These are phyloP conservation scores for Boulengeromyrus knoepffleri DNA, from an alignment of 2,113 vertebrate species.

Conservation along the genomic window DNA sequence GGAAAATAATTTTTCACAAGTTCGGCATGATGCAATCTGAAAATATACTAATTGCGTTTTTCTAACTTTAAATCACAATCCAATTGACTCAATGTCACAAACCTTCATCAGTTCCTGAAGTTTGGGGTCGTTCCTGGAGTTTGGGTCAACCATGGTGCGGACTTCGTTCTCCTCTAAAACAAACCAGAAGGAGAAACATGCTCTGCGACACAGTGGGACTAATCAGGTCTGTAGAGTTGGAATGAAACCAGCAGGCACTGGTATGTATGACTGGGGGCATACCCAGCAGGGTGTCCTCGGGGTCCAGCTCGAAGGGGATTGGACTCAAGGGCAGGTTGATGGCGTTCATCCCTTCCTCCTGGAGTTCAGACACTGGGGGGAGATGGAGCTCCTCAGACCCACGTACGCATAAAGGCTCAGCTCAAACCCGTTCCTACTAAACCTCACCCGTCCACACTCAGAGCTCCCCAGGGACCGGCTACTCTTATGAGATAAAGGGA, in stretches of 20 bases:
- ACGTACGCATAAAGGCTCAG: neutral
- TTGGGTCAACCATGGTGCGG: slow-evolving; percentile 81
- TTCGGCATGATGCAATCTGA: neutral
- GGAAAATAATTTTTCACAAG: neutral
- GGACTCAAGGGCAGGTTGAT: slow-evolving; percentile 97
- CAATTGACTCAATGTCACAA: neutral
- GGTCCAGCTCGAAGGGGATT: slow-evolving; percentile 91
- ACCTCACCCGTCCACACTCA: neutral
- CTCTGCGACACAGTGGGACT: neutral
- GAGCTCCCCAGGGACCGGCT: neutral
- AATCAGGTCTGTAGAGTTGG: neutral
- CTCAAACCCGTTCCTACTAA: neutral
- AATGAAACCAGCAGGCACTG: neutral
- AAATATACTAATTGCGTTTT: neutral
- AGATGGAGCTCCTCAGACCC: neutral
- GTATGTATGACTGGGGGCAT: slow-evolving; percentile 35
- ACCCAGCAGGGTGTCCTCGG: slow-evolving; percentile 97
- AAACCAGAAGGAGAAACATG: slow-evolving; percentile 27
- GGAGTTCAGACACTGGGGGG: slow-evolving; percentile 85
- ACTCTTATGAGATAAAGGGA: neutral
- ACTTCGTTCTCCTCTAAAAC: slow-evolving; percentile 81
- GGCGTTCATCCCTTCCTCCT: slow-evolving; percentile 97
- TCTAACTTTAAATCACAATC: neutral
- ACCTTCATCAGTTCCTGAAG: slow-evolving; percentile 83
- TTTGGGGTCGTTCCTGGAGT: slow-evolving; percentile 77